Percentiles rank a stretch among this genome's conserved stretches.
phyloP scores from a whole-genome alignment of 1,140 invertebrate species.

The Scylla paramamosain region DNA sequence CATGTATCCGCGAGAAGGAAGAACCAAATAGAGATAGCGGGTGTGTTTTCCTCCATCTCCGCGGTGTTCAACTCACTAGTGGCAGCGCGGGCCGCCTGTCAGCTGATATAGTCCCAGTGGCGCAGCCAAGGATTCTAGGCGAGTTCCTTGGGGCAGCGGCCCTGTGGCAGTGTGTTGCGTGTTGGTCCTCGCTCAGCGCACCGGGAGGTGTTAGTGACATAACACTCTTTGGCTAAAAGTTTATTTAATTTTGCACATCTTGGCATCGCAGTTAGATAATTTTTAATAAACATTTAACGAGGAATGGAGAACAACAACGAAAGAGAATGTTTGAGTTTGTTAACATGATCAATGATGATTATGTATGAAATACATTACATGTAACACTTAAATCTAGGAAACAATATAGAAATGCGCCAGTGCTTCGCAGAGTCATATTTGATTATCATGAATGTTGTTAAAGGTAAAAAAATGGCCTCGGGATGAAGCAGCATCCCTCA shows the following conservation, averaged over 20 bases:
- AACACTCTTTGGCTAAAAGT: constrained; percentile 58
- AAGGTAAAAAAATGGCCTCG: constrained; percentile 54
- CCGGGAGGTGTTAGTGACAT: constrained; percentile 15
- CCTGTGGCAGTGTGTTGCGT: too few species aligned
- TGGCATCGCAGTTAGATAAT: constrained; percentile 49
- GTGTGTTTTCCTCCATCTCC: too few species aligned
- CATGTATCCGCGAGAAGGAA: too few species aligned
- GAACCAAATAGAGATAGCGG: too few species aligned
- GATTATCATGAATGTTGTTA: constrained; percentile 66
- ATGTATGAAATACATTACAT: constrained; percentile 64
- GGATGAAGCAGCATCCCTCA: constrained; percentile 52
- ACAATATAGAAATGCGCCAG: constrained; percentile 61
- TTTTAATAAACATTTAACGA: constrained; percentile 59
- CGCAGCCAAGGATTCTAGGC: too few species aligned
- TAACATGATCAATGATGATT: constrained; percentile 65
- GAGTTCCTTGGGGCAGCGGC: too few species aligned
- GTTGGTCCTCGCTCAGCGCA: too few species aligned
- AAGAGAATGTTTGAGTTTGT: constrained; percentile 48
- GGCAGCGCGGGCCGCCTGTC: too few species aligned
- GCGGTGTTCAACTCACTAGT: too few species aligned
- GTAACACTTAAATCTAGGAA: constrained; percentile 66
- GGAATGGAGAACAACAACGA: constrained; percentile 60
- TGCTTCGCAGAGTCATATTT: constrained; percentile 63
- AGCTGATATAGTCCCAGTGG: too few species aligned
- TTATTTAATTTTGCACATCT: constrained; percentile 45